Evolutionary conservation across 2,113 vertebrate genomes (phyloP), one percentile per base, ranked within the genome.

Genomic region (Catharus minimus): DNA sequence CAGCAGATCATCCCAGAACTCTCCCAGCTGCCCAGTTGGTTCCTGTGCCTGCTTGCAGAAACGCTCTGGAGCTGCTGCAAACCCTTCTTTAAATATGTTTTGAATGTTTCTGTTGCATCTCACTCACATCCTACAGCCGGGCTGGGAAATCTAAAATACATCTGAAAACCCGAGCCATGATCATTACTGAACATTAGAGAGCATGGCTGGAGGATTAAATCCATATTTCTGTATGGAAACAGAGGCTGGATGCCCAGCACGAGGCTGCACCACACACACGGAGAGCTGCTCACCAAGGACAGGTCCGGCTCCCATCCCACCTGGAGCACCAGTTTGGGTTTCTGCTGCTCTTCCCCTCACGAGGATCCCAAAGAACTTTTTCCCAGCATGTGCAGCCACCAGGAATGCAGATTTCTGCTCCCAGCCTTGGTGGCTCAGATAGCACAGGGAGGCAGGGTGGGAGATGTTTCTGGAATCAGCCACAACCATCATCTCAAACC

Each of bases 91-190:
- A 94, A 95, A 93, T 77, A 82, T 11, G 80, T 82, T 95, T 95
- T 72, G 83, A 96, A 93, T 94, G 85, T 91, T 96, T 91, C 83
- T 16, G 71, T 94, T 94, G 94, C 87, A 91, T 95, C 93, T 93
- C 82, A 13, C 89, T 96, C 82, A 50, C 79, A 74, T 88, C 75
- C 85, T 88, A 89, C 62, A 90, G 89, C 82, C 39, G 1, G 38
- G 78, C 75, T 95, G 95, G 94, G 95, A 95, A 95, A 96, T 92
- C 87, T 95, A 91, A 96, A 96, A 93, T 77, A 76, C 91, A 52
- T 95, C 94, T 95, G 75, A 82, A 88, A 96, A 90, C 65, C 36
- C 1, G 38, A 95, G 89, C 88, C 52, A 33, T 55, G 43, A 87
- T 92, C 93, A 89, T 95, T 91, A 90, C 89, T 77, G 94, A 92